A percentile compares a stretch with the other conserved stretches of the same genome.
Evolutionary conservation across 1,140 invertebrate species (phyloP).

Genomic region (Aphelenchoides avenae): DNA sequence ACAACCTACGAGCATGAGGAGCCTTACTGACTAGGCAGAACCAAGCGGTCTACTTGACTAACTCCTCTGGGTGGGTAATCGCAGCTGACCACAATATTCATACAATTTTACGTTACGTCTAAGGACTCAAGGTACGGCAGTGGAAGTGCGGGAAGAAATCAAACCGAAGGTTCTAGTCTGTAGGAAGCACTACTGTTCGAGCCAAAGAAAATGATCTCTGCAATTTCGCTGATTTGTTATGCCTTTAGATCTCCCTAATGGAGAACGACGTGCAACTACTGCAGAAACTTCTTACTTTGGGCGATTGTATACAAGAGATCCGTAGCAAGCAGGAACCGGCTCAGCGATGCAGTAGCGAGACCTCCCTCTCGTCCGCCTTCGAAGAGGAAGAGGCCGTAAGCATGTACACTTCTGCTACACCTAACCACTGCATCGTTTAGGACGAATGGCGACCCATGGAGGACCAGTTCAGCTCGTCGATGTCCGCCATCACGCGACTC

Average conservation of each 20-base stretch:
- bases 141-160: too few species aligned
- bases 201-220: too few species aligned
- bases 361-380: not conserved
- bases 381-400: slow-evolving; percentile 25
- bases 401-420: not conserved
- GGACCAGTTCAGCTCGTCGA: slow-evolving; percentile 12
- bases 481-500: slow-evolving; percentile 24
- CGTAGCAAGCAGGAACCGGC: slow-evolving; percentile 11
- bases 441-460: slow-evolving; percentile 22
- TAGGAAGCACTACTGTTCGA: too few species aligned
- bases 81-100: too few species aligned
- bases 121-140: too few species aligned
- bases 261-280: slow-evolving; percentile 43
- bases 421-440: slow-evolving; percentile 5
- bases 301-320: slow-evolving; percentile 36
- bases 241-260: slow-evolving; percentile 46
- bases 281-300: slow-evolving; percentile 38
- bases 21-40: too few species aligned
- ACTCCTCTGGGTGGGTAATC: too few species aligned
- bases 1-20: too few species aligned
- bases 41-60: too few species aligned
- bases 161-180: too few species aligned
- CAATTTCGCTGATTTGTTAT: too few species aligned
- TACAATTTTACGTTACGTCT: too few species aligned
- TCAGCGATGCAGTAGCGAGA: slow-evolving; percentile 13